A percentile compares a stretch with the other conserved stretches of the same genome.
Evolutionary conservation across 2,113 vertebrate species (phyloP).

Genomic region (Desmodus rotundus): DNA sequence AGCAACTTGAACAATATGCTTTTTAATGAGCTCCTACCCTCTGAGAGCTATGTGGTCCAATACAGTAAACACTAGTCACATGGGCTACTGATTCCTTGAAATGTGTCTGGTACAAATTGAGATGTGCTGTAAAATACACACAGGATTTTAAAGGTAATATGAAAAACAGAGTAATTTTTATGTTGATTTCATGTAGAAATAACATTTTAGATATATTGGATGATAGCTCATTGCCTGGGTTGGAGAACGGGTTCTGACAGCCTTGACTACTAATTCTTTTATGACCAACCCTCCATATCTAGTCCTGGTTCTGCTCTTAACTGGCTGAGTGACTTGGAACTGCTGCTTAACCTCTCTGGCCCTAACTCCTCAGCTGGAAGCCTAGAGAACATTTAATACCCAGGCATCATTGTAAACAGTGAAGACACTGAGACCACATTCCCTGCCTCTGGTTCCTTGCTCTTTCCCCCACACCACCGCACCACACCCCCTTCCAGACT

Average conservation of each 20-base stretch:
- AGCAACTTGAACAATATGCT: not conserved
- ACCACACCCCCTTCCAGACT: not conserved
- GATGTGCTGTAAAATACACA: not conserved
- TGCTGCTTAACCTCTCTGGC: not conserved
- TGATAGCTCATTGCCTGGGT: not conserved
- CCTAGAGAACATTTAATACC: not conserved
- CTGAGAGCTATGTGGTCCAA: not conserved
- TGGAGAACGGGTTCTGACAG: not conserved
- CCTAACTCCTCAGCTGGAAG: not conserved
- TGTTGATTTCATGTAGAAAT: not conserved
- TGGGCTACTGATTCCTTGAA: not conserved
- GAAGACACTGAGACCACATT: not conserved
- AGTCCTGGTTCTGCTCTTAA: not conserved
- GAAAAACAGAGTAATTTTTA: conserved; percentile 24
- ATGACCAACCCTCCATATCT: not conserved
- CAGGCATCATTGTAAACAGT: not conserved
- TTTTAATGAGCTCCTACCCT: not conserved
- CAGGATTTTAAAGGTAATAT: not conserved
- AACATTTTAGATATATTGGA: not conserved
- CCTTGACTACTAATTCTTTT: not conserved
- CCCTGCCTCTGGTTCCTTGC: not conserved
- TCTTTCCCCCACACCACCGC: not conserved
- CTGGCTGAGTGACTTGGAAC: not conserved
- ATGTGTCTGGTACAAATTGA: not conserved
- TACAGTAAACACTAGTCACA: not conserved